A percentile compares a stretch with the other conserved stretches of the same genome.
These are phyloP conservation scores for Protobothrops flavoviridis DNA, from an alignment of 2,113 vertebrate species.

Conservation along the genomic window DNA sequence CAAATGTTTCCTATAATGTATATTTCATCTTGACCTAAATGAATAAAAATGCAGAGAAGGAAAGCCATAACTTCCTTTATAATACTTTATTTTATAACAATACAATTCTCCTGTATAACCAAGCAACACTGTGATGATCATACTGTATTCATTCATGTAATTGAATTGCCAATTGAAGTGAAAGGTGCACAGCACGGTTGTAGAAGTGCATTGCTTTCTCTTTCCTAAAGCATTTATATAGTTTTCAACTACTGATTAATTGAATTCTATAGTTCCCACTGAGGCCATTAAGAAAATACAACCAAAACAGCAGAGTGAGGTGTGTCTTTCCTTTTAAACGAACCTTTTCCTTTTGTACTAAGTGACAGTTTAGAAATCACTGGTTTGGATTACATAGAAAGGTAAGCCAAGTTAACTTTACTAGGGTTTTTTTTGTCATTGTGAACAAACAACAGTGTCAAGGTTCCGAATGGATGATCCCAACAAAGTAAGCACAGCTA, in stretches of 20 bases:
- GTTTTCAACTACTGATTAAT: background rate
- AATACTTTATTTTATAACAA: background rate
- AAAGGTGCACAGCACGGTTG: background rate
- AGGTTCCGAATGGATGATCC: no score
- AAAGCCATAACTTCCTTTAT: background rate
- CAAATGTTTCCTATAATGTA: background rate
- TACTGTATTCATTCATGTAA: background rate
- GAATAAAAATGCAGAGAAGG: background rate
- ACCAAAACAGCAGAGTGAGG: background rate
- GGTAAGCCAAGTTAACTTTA: constrained; percentile 1
- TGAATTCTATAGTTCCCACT: background rate
- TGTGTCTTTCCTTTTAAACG: background rate
- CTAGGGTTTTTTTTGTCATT: constrained; percentile 50
- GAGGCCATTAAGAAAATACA: background rate
- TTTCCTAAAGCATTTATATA: background rate
- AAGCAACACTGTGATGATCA: no score
- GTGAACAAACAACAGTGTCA: constrained; percentile 8
- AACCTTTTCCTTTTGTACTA: background rate
- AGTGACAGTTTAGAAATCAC: background rate
- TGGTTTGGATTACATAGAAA: background rate
- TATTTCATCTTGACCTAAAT: background rate
- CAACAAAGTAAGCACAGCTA: no score
- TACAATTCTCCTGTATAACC: background rate
- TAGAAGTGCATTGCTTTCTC: background rate
- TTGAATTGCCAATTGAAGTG: background rate